These are phyloP conservation scores for Tichodroma muraria DNA, from an alignment of 2,113 vertebrate genomes.

Conservation along the genomic window DNA sequence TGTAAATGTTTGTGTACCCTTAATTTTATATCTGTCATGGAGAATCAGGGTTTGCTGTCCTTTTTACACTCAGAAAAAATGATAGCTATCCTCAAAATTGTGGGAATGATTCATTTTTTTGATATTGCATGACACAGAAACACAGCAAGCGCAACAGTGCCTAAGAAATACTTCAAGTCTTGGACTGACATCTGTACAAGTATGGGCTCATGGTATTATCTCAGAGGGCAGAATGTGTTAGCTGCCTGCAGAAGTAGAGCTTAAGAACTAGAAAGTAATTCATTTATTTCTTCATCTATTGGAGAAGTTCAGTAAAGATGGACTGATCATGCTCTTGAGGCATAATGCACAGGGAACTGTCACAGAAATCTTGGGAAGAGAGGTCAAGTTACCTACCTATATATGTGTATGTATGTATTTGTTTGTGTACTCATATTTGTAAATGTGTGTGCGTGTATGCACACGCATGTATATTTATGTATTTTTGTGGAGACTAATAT, in stretches of 20 bases:
- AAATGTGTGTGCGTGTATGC: background rate
- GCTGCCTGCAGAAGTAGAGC: background rate
- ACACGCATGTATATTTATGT: too few species aligned
- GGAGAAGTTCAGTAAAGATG: background rate
- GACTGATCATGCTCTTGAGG: background rate
- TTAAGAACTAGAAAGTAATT: background rate
- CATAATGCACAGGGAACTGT: background rate
- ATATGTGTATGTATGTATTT: background rate
- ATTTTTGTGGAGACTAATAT: background rate
- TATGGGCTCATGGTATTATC: background rate
- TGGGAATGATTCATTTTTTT: background rate
- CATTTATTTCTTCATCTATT: background rate
- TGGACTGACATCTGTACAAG: background rate
- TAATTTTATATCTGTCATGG: background rate
- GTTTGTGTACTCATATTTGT: background rate
- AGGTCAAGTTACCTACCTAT: background rate
- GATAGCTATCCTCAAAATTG: background rate
- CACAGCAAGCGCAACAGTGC: background rate
- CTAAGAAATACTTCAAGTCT: background rate
- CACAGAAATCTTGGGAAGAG: background rate
- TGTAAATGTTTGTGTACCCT: background rate
- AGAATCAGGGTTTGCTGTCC: background rate
- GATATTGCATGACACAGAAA: background rate
- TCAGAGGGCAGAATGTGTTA: background rate
- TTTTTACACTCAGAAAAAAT: background rate